These are phyloP conservation scores for Circaetus cinerascens DNA, from an alignment of 2,113 vertebrate genomes.

Conservation along the genomic window DNA sequence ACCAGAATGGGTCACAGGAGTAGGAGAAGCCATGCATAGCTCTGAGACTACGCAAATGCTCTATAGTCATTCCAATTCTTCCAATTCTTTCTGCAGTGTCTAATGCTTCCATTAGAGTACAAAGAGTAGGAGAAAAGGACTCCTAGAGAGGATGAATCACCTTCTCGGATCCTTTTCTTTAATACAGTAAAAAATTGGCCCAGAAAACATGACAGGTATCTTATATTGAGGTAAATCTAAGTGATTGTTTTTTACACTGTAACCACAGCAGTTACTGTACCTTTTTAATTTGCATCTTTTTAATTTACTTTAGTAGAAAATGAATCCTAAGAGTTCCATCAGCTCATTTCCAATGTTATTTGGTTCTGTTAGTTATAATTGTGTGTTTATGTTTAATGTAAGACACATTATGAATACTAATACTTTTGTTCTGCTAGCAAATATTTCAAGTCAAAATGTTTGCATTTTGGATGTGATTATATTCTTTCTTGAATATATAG, in stretches of 20 bases:
- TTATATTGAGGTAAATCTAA: neutral
- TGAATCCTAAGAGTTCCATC: slow-evolving; percentile 5
- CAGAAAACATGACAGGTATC: neutral
- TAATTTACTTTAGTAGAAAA: slow-evolving; percentile 18
- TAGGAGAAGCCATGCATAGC: neutral
- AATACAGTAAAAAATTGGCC: neutral
- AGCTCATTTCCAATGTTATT: slow-evolving; percentile 21
- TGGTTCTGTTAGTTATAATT: slow-evolving; percentile 4
- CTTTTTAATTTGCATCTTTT: slow-evolving; percentile 45
- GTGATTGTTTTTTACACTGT: neutral
- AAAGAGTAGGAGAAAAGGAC: neutral
- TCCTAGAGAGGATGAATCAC: neutral
- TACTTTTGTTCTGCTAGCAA: neutral
- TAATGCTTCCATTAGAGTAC: neutral
- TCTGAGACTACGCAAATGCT: neutral
- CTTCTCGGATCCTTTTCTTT: neutral
- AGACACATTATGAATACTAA: neutral
- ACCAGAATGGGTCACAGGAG: neutral
- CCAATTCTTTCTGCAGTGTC: neutral
- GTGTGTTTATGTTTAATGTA: neutral
- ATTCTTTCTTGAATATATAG: neutral
- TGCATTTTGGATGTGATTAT: neutral
- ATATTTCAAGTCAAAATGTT: neutral
- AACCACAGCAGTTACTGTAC: neutral
- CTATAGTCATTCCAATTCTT: neutral